Percentiles rank a stretch among this genome's conserved stretches.
phyloP scores from a whole-genome alignment of 2,888 invertebrate species.

The Melikaiella ostensackeni region DNA sequence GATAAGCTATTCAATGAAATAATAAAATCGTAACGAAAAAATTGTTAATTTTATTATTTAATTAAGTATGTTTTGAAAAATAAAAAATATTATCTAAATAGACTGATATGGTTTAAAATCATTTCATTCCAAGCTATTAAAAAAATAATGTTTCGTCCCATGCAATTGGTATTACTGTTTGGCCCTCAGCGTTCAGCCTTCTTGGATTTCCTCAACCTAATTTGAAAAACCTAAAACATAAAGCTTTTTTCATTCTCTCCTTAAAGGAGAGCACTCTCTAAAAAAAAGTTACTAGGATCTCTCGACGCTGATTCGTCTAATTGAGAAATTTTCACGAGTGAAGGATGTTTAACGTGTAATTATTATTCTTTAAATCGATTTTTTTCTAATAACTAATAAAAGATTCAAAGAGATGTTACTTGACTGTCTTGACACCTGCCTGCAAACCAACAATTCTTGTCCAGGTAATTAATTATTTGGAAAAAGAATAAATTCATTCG shows the following conservation, averaged over 20 bases:
- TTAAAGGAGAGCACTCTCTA: neutral
- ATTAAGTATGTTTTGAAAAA: too few species aligned
- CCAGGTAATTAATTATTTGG: neutral
- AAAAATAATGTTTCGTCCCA: too few species aligned
- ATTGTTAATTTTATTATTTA: too few species aligned
- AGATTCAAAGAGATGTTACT: constrained; percentile 14
- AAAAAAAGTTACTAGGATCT: constrained; percentile 7
- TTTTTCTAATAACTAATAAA: constrained; percentile 23
- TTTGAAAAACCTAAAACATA: too few species aligned
- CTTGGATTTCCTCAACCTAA: too few species aligned
- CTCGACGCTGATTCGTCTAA: neutral
- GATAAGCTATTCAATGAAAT: too few species aligned
- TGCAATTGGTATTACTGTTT: too few species aligned
- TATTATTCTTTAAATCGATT: constrained; percentile 28
- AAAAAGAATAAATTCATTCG: constrained; percentile 8
- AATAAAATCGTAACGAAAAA: too few species aligned
- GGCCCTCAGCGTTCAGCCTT: too few species aligned
- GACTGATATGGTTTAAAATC: too few species aligned
- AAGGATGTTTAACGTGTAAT: constrained; percentile 8
- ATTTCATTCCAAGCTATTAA: too few species aligned
- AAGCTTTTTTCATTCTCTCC: neutral
- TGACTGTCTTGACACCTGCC: neutral
- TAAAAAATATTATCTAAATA: too few species aligned
- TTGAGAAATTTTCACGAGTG: neutral
- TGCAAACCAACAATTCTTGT: neutral